Evolutionary conservation across 2,888 invertebrate genomes (phyloP).

Genomic region (Nudaria mundana): DNA sequence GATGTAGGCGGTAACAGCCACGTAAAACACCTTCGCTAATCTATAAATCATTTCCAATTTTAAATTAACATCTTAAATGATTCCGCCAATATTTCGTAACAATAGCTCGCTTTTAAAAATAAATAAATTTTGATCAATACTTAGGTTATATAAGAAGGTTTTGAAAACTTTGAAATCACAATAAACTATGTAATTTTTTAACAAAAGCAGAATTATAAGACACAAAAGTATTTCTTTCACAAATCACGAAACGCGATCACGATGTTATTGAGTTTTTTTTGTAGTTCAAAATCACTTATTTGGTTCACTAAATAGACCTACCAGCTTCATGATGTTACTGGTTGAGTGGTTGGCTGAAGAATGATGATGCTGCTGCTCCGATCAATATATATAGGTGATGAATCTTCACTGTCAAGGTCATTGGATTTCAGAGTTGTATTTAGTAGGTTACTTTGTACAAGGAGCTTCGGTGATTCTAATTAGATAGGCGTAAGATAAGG

Average conservation of each 20-base stretch:
- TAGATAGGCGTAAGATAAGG: constrained; percentile 1
- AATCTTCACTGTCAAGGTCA: constrained; percentile 55
- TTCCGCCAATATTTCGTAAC: not conserved
- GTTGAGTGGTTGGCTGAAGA: constrained; percentile 50
- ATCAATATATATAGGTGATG: constrained; percentile 60
- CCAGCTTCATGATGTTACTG: constrained; percentile 71
- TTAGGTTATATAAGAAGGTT: not conserved
- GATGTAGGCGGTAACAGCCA: not conserved
- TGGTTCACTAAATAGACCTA: constrained; percentile 35
- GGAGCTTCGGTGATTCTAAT: constrained; percentile 41
- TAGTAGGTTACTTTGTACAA: not conserved
- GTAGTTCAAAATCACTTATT: constrained; percentile 3
- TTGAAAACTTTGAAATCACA: not conserved
- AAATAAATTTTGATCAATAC: not conserved
- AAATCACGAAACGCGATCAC: constrained; percentile 11
- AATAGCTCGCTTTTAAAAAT: not conserved
- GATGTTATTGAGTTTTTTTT: constrained; percentile 2
- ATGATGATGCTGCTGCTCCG: constrained; percentile 46
- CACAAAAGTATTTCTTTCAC: constrained; percentile 15
- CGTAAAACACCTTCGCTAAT: not conserved
- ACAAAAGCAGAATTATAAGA: constrained; percentile 2
- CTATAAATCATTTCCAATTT: constrained; percentile 1
- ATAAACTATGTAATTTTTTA: not conserved
- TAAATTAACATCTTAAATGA: not conserved
- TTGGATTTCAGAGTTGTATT: constrained; percentile 1